Percentiles rank a stretch among this genome's conserved stretches.
These are phyloP conservation scores for Xylota segnis DNA, from an alignment of 2,888 invertebrate species.

Conservation along the genomic window DNA sequence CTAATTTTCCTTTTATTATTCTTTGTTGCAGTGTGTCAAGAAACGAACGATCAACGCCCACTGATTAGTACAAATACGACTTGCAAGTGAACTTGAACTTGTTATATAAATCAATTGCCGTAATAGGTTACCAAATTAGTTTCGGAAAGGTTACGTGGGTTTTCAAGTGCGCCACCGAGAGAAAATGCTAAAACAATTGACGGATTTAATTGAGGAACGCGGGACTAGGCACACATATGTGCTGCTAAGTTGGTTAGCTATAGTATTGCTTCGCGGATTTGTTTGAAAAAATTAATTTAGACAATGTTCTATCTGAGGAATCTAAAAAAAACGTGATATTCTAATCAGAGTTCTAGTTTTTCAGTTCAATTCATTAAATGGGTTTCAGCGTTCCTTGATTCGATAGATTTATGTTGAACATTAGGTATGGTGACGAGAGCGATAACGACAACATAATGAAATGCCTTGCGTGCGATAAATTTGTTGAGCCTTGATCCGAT, in stretches of 20 bases:
- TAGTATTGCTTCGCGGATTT: not conserved
- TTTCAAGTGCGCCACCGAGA: not conserved
- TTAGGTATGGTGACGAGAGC: no score
- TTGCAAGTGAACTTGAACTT: slow-evolving; percentile 57
- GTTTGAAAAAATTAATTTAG: no score
- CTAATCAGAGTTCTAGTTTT: no score
- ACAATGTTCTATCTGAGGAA: no score
- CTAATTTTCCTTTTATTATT: slow-evolving; percentile 27
- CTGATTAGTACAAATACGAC: not conserved
- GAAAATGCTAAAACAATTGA: slow-evolving; percentile 20
- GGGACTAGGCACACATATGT: not conserved
- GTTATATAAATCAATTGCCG: slow-evolving; percentile 17
- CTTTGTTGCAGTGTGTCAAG: slow-evolving; percentile 5
- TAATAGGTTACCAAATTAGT: slow-evolving; percentile 24
- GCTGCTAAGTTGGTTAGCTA: not conserved
- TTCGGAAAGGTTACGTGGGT: slow-evolving; percentile 18
- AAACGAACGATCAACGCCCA: slow-evolving; percentile 13
- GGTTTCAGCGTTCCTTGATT: no score
- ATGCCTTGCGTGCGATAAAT: no score
- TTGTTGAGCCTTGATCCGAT: no score
- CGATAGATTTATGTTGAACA: no score
- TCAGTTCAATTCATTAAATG: no score
- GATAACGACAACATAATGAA: no score
- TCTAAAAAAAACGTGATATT: no score
- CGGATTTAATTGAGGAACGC: not conserved